Evolutionary conservation across 2,797 vertebrate genomes (phyloP), one percentile per base, ranked within the genome.

Genomic region (Eidolon dupreanum): DNA sequence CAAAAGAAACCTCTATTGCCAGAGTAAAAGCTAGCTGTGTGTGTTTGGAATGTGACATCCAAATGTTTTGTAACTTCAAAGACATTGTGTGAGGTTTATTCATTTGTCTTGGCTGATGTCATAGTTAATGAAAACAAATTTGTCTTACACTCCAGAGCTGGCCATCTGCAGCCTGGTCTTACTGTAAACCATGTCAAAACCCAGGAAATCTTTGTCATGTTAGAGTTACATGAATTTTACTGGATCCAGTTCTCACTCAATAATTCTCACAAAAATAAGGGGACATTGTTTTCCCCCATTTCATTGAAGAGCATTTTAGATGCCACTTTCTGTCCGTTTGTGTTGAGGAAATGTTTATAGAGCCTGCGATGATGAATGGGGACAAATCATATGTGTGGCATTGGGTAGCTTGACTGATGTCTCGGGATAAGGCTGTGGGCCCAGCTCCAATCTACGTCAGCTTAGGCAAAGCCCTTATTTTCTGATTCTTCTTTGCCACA

Each of bases 361-460:
- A 8, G 6, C 41, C 22, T 53, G 19, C 0, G 6, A 26, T 2
- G 6, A 20, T 0, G 0, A 0, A 20, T 20, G 3, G 19, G 12
- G 11, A 49, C 8, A 63, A 53, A 41, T 8, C 16, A 0, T 2
- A 9, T 1, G 11, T 8, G 36, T 38, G 24, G 16, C 6, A 28
- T 19, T 19, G 12, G 36, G 9, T 10, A 9, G 12, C 8, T 31
- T 63, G 41, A 33, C 26, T 6, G 10, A 4, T 0, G 8, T 5
- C 53, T 86, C 19, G 0, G 19, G 41, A 46, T 22, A 68, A 43
- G 61, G 17, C 36, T 36, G 13, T 36, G 24, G 28, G 13, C 71
- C 36, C 11, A 51, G 28, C 7, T 53, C 33, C 4, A 9, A 13
- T 36, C 43, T 20, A 31, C 41, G 53, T 33, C 7, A 15, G 19